Conservation (phyloP, 1,140 invertebrate genomes). For the Heliconius nattereri region DNA sequence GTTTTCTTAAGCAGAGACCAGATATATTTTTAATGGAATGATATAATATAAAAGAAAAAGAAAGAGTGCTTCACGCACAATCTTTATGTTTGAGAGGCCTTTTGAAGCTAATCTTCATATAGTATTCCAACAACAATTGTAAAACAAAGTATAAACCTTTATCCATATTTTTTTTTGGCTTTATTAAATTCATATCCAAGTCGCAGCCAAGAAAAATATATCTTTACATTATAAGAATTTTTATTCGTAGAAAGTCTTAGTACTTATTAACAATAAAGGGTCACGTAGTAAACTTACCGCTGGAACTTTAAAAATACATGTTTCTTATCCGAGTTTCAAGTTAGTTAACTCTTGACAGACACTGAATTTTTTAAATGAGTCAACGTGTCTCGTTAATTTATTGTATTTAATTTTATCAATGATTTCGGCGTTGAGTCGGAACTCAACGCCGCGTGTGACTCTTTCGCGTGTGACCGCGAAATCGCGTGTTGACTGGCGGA, state of each 20-base stretch:
- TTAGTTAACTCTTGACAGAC: not conserved
- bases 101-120: too few relatives aligned
- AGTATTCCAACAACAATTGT: too few relatives aligned
- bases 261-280: not conserved
- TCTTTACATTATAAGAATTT: not conserved
- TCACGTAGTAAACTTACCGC: slow-evolving; percentile 24
- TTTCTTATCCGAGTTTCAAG: slow-evolving; percentile 5
- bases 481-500: too few relatives aligned
- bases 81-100: too few relatives aligned
- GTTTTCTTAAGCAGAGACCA: too few relatives aligned
- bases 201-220: not conserved
- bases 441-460: too few relatives aligned
- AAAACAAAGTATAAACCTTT: too few relatives aligned
- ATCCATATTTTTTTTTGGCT: too few relatives aligned
- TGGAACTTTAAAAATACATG: slow-evolving; percentile 19
- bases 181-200: not conserved
- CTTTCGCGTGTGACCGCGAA: too few relatives aligned
- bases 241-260: not conserved
- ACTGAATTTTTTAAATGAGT: not conserved
- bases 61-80: too few relatives aligned
- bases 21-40: too few relatives aligned
- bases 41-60: too few relatives aligned
- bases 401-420: not conserved
- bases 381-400: not conserved
- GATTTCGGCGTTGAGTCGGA: not conserved